Base-by-base conservation (phyloP, 2,888 invertebrate species). In the Leucoma salicis region DNA sequence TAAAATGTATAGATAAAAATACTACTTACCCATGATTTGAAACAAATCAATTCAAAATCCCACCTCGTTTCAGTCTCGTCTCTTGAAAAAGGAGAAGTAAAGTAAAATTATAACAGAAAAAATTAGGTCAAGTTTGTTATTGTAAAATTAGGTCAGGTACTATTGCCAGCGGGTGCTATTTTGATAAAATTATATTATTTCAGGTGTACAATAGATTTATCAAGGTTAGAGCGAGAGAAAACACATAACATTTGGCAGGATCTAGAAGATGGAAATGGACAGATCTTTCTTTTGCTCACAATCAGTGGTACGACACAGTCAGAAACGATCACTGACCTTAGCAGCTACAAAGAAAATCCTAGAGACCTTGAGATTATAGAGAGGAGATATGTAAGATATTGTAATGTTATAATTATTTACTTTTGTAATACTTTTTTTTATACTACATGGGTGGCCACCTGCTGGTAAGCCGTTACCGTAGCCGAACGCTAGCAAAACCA, bases 241-340 rank as follows among this genome's bases (percentile, higher is more conserved):
- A 99, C 99, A 0, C 97, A 99, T 78, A 94, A 94, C 42, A 92
- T 98, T 38, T 96, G 97, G 94, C 93, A 95, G 63, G 94, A 95
- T 1, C 90, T 99, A 32, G 98, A 99, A 80, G 97, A 98, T 49
- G 96, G 95, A 0, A 94, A 95, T 0, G 96, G 96, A 0, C 95
- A 95, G 53, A 92, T 99, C 52, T 96, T 96, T 71, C 88, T 99
- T 0, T 91, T 99, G 52, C 88, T 99, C 6, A 99, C 99, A 1
- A 97, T 99, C 46, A 98, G 97, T 65, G 99, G 98, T 0, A 98
- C 97, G 0, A 96, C 96, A 0, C 96, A 97, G 8, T 94, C 95
- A 0, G 98, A 98, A 78, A 97, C 97, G 0, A 96, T 97, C 50
- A 97, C 97, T 4, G 98, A 98, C 81, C 88, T 98, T 33, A 94